Evolutionary conservation across 2,888 invertebrate genomes (phyloP).

Genomic region (Rhagophthalmus giganteus): DNA sequence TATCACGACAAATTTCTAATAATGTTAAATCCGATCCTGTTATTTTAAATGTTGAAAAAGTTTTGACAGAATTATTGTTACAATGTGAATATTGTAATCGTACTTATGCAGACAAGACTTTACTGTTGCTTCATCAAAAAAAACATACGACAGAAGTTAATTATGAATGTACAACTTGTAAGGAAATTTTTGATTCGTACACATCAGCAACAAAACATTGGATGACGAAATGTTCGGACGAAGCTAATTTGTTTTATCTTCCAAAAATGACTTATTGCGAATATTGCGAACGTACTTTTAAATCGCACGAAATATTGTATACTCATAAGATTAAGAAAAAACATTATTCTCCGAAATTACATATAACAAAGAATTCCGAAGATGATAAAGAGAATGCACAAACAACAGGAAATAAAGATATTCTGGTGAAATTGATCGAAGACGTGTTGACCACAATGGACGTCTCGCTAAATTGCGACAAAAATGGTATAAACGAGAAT

Average conservation of each 20-base stretch:
- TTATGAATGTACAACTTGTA: constrained; percentile 56
- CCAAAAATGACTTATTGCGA: constrained; percentile 56
- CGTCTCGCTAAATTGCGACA: constrained; percentile 35
- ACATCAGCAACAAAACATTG: constrained; percentile 61
- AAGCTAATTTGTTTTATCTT: constrained; percentile 56
- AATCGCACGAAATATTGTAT: constrained; percentile 59
- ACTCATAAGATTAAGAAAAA: constrained; percentile 62
- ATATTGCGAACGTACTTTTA: constrained; percentile 57
- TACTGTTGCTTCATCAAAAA: constrained; percentile 55
- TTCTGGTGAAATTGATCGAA: constrained; percentile 50
- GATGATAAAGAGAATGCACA: constrained; percentile 6
- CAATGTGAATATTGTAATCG: constrained; percentile 67
- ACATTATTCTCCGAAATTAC: constrained; percentile 54
- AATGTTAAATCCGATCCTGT: constrained; percentile 5
- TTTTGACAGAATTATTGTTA: constrained; percentile 54
- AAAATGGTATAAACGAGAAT: constrained; percentile 1
- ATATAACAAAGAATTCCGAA: constrained; percentile 23
- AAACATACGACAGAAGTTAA: constrained; percentile 55
- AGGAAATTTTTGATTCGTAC: constrained; percentile 56
- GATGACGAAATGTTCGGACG: constrained; percentile 56
- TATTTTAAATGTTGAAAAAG: constrained; percentile 44
- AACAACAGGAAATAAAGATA: constrained; percentile 44
- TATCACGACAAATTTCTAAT: background rate
- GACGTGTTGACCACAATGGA: constrained; percentile 51
- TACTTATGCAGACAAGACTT: constrained; percentile 59